Conservation (phyloP, 2,797 vertebrate species). For the Coluber constrictor region DNA sequence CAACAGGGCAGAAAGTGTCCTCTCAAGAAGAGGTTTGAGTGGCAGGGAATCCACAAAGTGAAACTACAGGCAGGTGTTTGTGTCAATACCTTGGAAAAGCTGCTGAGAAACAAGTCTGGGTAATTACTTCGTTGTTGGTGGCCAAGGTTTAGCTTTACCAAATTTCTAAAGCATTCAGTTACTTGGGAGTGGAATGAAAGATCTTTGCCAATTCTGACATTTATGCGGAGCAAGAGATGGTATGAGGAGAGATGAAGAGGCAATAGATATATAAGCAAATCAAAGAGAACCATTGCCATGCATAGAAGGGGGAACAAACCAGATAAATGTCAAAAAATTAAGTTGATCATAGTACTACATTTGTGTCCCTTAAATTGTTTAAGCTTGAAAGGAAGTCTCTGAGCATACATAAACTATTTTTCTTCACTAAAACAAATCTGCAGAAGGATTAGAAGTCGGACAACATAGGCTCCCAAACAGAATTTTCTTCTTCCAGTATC, state of each 20-base stretch:
- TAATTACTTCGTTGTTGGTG: background rate
- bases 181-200: background rate
- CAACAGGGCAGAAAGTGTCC: conserved; percentile 12
- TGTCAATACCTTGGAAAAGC: conserved; percentile 2
- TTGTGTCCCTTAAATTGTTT: background rate
- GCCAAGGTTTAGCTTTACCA: background rate
- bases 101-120: background rate
- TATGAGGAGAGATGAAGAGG: background rate
- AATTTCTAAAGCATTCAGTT: background rate
- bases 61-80: conserved; percentile 4
- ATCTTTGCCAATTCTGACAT: background rate
- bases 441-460: background rate
- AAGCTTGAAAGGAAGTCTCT: background rate
- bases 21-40: background rate
- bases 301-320: background rate
- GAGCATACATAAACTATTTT: background rate
- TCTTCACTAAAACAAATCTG: background rate
- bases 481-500: background rate
- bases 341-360: background rate
- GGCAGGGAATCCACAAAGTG: background rate
- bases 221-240: background rate
- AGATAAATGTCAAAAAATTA: background rate
- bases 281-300: background rate
- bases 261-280: background rate
- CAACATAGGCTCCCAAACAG: background rate